Evolutionary conservation across 2,797 vertebrate species (phyloP), one percentile per base, ranked within the genome.

Genomic region (Phataginus tetradactyla): DNA sequence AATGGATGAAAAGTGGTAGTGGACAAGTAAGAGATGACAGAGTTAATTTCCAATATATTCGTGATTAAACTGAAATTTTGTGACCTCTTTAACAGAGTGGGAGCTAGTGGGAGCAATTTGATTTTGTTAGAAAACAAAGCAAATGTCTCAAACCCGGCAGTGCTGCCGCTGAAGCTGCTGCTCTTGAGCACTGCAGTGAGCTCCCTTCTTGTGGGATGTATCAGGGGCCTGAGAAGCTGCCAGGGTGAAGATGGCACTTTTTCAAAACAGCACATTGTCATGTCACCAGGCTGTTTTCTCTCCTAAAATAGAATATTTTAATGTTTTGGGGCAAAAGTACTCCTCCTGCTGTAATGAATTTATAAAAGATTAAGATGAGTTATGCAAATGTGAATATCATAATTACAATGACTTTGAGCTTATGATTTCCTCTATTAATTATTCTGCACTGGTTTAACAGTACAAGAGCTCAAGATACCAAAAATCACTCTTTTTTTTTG

Each of bases 381-480:
- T 93, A 84, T 95, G 95, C 78, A 90, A 94, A 96, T 93, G 63
- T 81, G 80, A 75, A 94, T 49, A 93, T 97, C 61, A 93, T 87
- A 96, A 95, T 92, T 81, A 87, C 39, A 81, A 72, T 69, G 85
- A 84, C 92, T 95, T 68, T 39, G 32, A 72, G n/a, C 94, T 90
- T 89, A 79, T 90, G 84, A 94, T 95, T 97, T 92, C 51, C 57
- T 95, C 25, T 89, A 53, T 59, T 95, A 93, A 90, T 96, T 95
- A 96, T 84, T 96, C 80, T 95, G 85, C 39, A 85, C 37, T 85
- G 61, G 39, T 39, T 96, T 94, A 61, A 18, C 23, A 18, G 55
- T 55, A 32, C 13, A 53, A 83, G 88, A 91, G 78, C 85, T 97
- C 86, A 95, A 78, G 78, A 18, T 71, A 86, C 66, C 78, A 89